Conservation (phyloP, 2,113 vertebrate genomes). For the Choloepus hoffmanni region DNA sequence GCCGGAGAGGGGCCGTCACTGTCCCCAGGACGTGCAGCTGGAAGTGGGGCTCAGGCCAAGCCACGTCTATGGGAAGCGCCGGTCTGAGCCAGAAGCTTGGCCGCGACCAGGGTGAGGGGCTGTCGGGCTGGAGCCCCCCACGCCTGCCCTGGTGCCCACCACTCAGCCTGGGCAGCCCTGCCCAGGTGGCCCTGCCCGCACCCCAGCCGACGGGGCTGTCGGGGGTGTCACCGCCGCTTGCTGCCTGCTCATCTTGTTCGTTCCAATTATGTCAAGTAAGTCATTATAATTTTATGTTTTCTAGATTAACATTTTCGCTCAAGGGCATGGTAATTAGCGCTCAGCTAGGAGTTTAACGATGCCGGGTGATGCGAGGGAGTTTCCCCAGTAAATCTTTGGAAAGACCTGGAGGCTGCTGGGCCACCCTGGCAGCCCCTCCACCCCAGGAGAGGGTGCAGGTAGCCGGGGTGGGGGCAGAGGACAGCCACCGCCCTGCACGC, state of each 20-base stretch:
- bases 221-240: background rate
- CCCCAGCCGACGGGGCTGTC: accelerated
- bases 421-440: background rate
- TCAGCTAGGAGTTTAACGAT: slow-evolving; percentile 78
- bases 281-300: slow-evolving; percentile 84
- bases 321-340: slow-evolving; percentile 80
- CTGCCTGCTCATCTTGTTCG: slow-evolving; percentile 78
- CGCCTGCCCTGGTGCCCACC: background rate
- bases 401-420: background rate
- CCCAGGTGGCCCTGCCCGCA: background rate
- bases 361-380: slow-evolving; percentile 51
- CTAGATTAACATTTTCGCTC: slow-evolving; percentile 82
- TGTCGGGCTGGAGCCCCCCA: background rate
- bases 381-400: slow-evolving; percentile 63
- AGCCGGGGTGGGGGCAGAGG: background rate
- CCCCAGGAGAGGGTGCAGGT: background rate
- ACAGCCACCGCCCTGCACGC: background rate
- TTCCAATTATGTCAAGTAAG: slow-evolving; percentile 82
- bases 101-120: accelerated
- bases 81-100: background rate
- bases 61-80: too few species aligned
- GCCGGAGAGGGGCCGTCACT: background rate
- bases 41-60: background rate
- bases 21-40: background rate
- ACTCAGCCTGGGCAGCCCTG: background rate